Evolutionary conservation across 2,113 vertebrate species (phyloP), one percentile per base, ranked within the genome.

Genomic region (Myotis lucifugus): DNA sequence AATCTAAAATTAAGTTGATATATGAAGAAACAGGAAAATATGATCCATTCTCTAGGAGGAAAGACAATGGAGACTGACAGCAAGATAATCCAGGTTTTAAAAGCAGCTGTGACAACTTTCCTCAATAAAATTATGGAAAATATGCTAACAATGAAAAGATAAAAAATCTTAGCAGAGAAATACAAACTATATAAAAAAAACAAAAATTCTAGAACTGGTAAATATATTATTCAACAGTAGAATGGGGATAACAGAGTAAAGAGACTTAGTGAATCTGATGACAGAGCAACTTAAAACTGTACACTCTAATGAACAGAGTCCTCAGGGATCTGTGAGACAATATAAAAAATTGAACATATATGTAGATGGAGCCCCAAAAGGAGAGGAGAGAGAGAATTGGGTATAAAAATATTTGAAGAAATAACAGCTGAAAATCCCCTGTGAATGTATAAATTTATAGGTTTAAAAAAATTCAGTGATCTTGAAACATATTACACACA

Each of bases 101-200:
- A 90, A 76, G 59, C 34, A 82, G 48, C 46, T 73, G 27, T 21
- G 17, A 67, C 77, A 93, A 77, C 17, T 87, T 83, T 37, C 29
- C 46, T 78, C 70, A 77, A 14, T 82, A 48, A 94, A 81, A 76
- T 67, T 69, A 59, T 6, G 27, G 32, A 86, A 92, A 96, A 56
- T 14, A 90, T 54, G 69, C 50, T 92, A 37, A 84, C 69, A 83
- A 84, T 77, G 11, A 85, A 85, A 84, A 88, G 56, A 72, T 25
- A 83, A 59, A 21, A 76, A 73, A 70, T 48, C 54, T 6, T 8
- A 88, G 34, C 21, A 89, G 23, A 91, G n/a, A 70, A 73, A 88
- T 14, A 69, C 10, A 48, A 78, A 82, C 21, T 74, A 5, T 32
- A 64, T 50, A 48, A 73, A 40, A n/a, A 72, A 52, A 52, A 37